Base-by-base conservation (phyloP, 2,888 invertebrate genomes). In the Didymodactylos carnosus region DNA sequence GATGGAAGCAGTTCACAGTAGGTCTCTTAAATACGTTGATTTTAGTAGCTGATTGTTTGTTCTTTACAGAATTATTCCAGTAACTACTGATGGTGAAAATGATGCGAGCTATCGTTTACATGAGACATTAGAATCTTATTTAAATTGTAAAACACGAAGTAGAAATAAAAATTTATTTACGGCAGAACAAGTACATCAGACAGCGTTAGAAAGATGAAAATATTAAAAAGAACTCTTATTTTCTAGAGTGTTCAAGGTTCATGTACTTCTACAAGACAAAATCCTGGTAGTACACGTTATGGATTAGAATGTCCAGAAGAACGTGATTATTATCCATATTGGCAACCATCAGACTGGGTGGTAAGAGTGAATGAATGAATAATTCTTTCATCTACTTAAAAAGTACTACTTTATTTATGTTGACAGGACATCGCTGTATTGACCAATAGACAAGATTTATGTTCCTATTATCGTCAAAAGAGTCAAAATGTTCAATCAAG, bases 271-370 rank as follows among this genome's bases (percentile, higher is more conserved):
- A 82, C 83, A 10, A 76, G 83, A 39, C 82, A 82, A 77, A 82
- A 82, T 75, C 80, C 81, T 23, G 77, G 74, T 43, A 82, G 82
- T 0, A 80, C 78, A 7, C 76, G 81, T 39, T 77, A 80, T 73
- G 83, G 80, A 6, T 83, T 81, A 75, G 83, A 83, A 75, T 83
- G 83, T 77, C 79, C 83, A 10, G 83, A 83, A 76, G 83, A 83
- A 75, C 76, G 80, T 72, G 82, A 82, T 73, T 81, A 82, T 76
- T 82, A 81, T 76, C 82, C 82, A 7, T 82, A 82, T 77, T 82
- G 82, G 82, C 80, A 81, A 71, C 79, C 80, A 25, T 77, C 79
- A 13, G 79, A 78, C 29, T 81, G 81, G 81, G 79, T 73, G n/a
- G 75, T 72, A 51, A 46, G 39, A 16, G 14, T 11, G 13, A 19